A percentile compares a stretch with the other conserved stretches of the same genome.
These are phyloP conservation scores for Coracias cyanogaster DNA, from an alignment of 2,797 vertebrate genomes.

Conservation along the genomic window DNA sequence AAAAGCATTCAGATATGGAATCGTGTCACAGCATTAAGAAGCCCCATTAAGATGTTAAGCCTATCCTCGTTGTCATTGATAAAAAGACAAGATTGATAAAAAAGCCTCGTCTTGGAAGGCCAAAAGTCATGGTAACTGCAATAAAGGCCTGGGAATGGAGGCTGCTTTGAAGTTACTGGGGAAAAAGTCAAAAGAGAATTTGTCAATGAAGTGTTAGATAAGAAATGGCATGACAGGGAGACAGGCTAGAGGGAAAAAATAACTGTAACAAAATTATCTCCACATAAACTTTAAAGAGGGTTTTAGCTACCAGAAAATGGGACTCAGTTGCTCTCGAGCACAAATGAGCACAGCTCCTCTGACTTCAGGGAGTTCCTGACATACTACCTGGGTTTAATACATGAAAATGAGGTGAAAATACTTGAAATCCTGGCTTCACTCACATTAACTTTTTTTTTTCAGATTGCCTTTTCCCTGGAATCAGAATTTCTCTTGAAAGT, in stretches of 20 bases:
- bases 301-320: background rate
- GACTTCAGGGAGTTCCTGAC: background rate
- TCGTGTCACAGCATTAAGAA: background rate
- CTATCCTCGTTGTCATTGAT: background rate
- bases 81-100: no score
- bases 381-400: background rate
- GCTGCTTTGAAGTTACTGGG: constrained; percentile 4
- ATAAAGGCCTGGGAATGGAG: background rate
- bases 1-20: background rate
- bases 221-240: background rate
- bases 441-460: background rate
- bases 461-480: background rate
- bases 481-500: background rate
- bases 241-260: background rate
- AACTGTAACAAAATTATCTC: background rate
- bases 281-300: background rate
- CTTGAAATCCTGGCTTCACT: background rate
- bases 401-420: background rate
- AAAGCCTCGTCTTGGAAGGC: background rate
- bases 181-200: constrained; percentile 8
- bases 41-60: rapidly evolving
- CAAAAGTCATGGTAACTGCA: background rate
- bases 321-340: background rate
- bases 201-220: background rate
- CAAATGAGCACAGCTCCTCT: background rate